A percentile compares a stretch with the other conserved stretches of the same genome.
phyloP scores from a whole-genome alignment of 1,140 invertebrate species.

The Neodiprion fabricii region DNA sequence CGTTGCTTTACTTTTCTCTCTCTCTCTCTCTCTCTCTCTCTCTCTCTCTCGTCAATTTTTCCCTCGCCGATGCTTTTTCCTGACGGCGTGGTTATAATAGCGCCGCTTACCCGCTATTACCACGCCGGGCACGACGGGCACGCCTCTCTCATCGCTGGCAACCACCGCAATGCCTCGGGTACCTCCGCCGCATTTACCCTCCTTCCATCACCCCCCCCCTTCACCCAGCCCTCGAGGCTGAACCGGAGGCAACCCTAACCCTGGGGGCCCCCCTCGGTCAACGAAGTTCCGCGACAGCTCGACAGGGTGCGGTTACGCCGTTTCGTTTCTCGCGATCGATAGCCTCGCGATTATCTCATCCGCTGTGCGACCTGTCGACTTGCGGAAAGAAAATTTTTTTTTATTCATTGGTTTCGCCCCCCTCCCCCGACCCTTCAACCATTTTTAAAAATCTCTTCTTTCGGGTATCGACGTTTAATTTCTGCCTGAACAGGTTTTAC shows the following conservation, averaged over 20 bases:
- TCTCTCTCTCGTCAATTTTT: constrained; percentile 11
- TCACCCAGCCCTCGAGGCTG: neutral
- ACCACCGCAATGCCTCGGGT: constrained; percentile 30
- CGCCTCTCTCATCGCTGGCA: constrained; percentile 49
- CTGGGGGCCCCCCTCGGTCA: neutral
- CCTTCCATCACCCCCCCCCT: neutral
- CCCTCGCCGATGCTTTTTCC: constrained; percentile 35
- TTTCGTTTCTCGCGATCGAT: no score
- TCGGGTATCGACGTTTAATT: no score
- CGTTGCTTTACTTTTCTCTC: constrained; percentile 18
- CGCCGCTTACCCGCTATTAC: constrained; percentile 49
- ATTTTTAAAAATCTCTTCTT: no score
- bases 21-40: neutral
- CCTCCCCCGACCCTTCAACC: no score
- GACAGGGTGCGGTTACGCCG: neutral
- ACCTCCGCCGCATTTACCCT: constrained; percentile 16
- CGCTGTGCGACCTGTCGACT: no score
- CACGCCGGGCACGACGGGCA: constrained; percentile 17
- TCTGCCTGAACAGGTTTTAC: no score
- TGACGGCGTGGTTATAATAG: constrained; percentile 38
- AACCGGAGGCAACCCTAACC: constrained; percentile 4
- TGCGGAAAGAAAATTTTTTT: no score
- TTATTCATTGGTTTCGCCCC: no score
- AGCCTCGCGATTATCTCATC: no score
- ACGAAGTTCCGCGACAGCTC: no score